phyloP scores from a whole-genome alignment of 2,888 invertebrate genomes.

The Frankliniella intonsa region DNA sequence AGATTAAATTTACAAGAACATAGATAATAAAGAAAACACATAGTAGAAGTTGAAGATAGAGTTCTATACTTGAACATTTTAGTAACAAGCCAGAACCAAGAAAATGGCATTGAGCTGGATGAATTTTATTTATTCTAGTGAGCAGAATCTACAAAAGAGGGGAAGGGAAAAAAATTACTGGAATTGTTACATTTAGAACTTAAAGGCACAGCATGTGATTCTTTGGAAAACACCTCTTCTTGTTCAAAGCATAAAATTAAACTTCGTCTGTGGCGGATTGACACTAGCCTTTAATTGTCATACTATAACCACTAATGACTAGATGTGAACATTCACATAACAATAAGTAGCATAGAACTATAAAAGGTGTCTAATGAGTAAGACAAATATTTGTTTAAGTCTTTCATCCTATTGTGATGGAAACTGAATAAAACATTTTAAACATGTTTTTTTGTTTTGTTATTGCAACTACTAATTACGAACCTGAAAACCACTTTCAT shows the following conservation, averaged over 20 bases:
- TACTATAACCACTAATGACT: slow-evolving; percentile 21
- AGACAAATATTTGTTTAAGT: neutral
- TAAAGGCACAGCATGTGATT: neutral
- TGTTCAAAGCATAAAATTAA: neutral
- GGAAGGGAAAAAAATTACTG: neutral
- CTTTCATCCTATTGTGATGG: too few species aligned
- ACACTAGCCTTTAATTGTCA: slow-evolving; percentile 12
- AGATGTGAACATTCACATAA: slow-evolving; percentile 8
- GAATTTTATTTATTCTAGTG: neutral
- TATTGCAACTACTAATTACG: too few species aligned
- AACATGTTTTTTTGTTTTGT: too few species aligned
- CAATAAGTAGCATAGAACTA: neutral
- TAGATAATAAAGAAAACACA: too few species aligned
- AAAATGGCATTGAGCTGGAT: neutral
- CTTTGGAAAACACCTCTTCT: neutral
- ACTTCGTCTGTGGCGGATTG: neutral
- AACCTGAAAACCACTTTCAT: too few species aligned
- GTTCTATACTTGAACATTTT: neutral
- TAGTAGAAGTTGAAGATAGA: neutral
- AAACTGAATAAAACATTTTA: too few species aligned
- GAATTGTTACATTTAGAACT: neutral
- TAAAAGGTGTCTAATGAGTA: neutral
- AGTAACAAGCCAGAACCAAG: neutral
- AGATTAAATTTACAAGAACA: neutral
- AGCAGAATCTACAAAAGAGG: neutral